Percentiles rank a stretch among this genome's conserved stretches.
Evolutionary conservation across 2,888 invertebrate species (phyloP).

Genomic region (Lysandra coridon): DNA sequence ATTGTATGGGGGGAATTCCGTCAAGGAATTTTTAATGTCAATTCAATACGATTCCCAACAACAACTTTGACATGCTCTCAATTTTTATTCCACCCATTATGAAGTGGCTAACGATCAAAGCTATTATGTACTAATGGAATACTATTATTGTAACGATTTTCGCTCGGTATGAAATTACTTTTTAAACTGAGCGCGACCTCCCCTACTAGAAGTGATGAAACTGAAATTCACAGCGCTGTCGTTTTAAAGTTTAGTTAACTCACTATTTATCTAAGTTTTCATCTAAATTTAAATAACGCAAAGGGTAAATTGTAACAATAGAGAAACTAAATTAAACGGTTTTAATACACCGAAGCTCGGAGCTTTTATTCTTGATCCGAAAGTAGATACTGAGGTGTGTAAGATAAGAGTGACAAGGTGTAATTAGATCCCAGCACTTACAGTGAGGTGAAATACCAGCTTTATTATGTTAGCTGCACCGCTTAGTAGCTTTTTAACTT

Average conservation of each 20-base stretch:
- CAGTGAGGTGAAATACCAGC: constrained; percentile 1
- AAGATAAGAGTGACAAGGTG: constrained; percentile 26
- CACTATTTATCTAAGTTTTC: not conserved
- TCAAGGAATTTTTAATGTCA: too few species aligned
- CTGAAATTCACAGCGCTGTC: not conserved
- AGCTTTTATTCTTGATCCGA: constrained; percentile 11
- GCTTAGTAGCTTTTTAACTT: not conserved
- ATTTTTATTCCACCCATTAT: too few species aligned
- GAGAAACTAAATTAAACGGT: constrained; percentile 24
- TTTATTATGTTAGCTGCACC: constrained; percentile 9
- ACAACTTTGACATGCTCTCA: too few species aligned
- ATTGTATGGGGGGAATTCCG: too few species aligned
- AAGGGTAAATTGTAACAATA: constrained; percentile 5
- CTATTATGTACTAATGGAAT: too few species aligned
- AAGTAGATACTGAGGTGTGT: not conserved
- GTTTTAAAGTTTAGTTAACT: not conserved
- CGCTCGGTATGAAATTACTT: too few species aligned
- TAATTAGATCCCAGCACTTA: constrained; percentile 24
- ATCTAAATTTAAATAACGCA: constrained; percentile 1
- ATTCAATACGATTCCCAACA: too few species aligned
- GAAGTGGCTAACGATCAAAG: too few species aligned
- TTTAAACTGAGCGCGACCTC: too few species aligned
- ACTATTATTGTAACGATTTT: too few species aligned
- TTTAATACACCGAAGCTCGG: not conserved
- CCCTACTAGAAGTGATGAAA: too few species aligned